Conservation (phyloP, 1,140 invertebrate genomes). For the Drosophila repletoides region DNA sequence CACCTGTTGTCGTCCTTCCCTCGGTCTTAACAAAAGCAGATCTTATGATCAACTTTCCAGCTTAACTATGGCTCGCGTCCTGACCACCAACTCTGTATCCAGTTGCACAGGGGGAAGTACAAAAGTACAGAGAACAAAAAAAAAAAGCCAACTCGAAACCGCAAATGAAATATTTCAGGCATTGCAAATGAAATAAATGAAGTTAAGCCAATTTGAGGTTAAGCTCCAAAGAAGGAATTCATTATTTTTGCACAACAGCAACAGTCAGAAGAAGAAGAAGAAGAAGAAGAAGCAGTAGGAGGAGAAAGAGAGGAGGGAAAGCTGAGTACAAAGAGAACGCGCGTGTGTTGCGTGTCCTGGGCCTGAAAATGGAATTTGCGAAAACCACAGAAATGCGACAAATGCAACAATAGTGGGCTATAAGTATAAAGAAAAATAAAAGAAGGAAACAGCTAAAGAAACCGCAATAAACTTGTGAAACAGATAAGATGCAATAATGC, state of each 20-base stretch:
- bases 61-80: slow-evolving; percentile 32
- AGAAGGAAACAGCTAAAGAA: slow-evolving; percentile 20
- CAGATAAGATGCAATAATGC: slow-evolving; percentile 51
- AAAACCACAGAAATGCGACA: slow-evolving; percentile 70
- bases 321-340: slow-evolving; percentile 28
- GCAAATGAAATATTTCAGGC: slow-evolving; percentile 43
- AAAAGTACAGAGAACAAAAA: not conserved
- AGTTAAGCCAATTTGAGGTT: slow-evolving; percentile 79
- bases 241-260: slow-evolving; percentile 51
- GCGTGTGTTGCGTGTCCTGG: slow-evolving; percentile 56
- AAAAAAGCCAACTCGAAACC: slow-evolving; percentile 41
- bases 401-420: slow-evolving; percentile 78
- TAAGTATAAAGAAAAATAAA: slow-evolving; percentile 51
- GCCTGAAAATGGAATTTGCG: slow-evolving; percentile 48
- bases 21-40: not conserved
- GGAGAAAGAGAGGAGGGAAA: not conserved
- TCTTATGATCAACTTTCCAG: slow-evolving; percentile 18
- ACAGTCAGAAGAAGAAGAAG: not conserved
- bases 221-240: slow-evolving; percentile 73
- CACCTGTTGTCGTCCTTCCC: not conserved
- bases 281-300: not conserved
- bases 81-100: slow-evolving; percentile 15
- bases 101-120: slow-evolving; percentile 6
- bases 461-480: slow-evolving; percentile 41
- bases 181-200: slow-evolving; percentile 72